Percentiles rank a stretch among this genome's conserved stretches.
Evolutionary conservation across 2,797 vertebrate species (phyloP).

Genomic region (Brachymystax lenok): DNA sequence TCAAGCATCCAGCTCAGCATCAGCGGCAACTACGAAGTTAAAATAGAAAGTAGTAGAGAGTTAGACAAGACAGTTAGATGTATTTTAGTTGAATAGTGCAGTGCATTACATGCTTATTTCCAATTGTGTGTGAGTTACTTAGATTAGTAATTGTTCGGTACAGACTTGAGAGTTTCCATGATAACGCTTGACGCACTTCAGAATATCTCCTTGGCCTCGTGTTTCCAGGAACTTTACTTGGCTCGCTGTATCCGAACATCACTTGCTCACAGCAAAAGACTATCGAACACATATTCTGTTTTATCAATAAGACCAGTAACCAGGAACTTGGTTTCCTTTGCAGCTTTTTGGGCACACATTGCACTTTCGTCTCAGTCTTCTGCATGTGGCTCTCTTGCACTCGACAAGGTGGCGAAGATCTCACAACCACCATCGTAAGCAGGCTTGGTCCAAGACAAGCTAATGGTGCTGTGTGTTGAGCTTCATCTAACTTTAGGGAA

Average conservation of each 20-base stretch:
- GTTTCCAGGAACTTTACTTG: constrained; percentile 94
- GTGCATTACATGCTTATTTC: neutral
- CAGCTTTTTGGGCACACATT: constrained; percentile 93
- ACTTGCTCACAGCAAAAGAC: constrained; percentile 91
- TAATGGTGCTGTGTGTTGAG: constrained; percentile 89
- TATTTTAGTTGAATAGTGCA: constrained; percentile 1
- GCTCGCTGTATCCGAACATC: constrained; percentile 95
- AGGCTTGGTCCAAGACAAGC: constrained; percentile 95
- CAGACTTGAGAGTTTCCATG: neutral
- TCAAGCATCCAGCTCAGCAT: constrained; percentile 95
- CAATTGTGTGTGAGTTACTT: neutral
- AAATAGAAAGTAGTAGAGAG: neutral
- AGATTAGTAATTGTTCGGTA: no score
- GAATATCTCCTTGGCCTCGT: constrained; percentile 91
- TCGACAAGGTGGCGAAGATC: constrained; percentile 96
- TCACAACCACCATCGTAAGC: constrained; percentile 97
- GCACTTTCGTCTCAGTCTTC: constrained; percentile 93
- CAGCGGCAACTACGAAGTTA: constrained; percentile 85
- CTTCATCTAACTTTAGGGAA: constrained; percentile 98
- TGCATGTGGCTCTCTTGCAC: constrained; percentile 83
- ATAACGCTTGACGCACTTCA: constrained; percentile 82
- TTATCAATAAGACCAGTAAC: constrained; percentile 87
- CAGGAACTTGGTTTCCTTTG: constrained; percentile 86
- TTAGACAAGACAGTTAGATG: neutral
- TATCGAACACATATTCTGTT: constrained; percentile 93